phyloP scores from a whole-genome alignment of 2,888 invertebrate genomes.

The Thera obeliscata region DNA sequence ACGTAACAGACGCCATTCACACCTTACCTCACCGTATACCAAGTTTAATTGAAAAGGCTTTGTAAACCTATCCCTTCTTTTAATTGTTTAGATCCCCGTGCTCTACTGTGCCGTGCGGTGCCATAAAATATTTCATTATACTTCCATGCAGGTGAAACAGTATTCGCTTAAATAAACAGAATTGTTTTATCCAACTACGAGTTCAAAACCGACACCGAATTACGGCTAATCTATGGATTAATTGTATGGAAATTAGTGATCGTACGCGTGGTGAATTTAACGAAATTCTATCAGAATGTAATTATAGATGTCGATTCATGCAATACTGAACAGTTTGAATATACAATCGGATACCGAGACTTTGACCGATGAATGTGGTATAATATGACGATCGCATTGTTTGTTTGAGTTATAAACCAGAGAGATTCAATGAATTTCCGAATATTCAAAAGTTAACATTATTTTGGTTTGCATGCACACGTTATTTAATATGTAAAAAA shows the following conservation, averaged over 20 bases:
- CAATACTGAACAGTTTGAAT: constrained; percentile 77
- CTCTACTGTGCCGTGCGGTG: constrained; percentile 38
- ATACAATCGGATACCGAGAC: constrained; percentile 48
- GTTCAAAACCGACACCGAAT: constrained; percentile 60
- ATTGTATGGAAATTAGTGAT: constrained; percentile 77
- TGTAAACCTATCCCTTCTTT: constrained; percentile 65
- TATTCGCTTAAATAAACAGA: constrained; percentile 48
- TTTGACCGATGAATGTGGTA: constrained; percentile 36
- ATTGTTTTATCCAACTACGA: constrained; percentile 53
- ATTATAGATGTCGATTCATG: constrained; percentile 78
- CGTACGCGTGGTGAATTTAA: constrained; percentile 72
- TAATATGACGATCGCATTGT: neutral
- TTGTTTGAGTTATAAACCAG: constrained; percentile 6
- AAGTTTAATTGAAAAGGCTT: constrained; percentile 79
- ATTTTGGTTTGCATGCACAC: too few relatives aligned
- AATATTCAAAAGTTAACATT: neutral
- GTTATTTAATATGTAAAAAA: neutral
- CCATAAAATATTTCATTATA: constrained; percentile 56
- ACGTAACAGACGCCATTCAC: constrained; percentile 64
- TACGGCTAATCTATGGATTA: constrained; percentile 78
- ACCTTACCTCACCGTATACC: constrained; percentile 62
- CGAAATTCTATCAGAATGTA: constrained; percentile 77
- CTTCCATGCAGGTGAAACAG: constrained; percentile 46
- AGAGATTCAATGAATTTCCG: neutral
- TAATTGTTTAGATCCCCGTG: constrained; percentile 64